phyloP scores from a whole-genome alignment of 30 jellyfish, hydroid and myxozoan genomes.

The Nemopilema nomurai region DNA sequence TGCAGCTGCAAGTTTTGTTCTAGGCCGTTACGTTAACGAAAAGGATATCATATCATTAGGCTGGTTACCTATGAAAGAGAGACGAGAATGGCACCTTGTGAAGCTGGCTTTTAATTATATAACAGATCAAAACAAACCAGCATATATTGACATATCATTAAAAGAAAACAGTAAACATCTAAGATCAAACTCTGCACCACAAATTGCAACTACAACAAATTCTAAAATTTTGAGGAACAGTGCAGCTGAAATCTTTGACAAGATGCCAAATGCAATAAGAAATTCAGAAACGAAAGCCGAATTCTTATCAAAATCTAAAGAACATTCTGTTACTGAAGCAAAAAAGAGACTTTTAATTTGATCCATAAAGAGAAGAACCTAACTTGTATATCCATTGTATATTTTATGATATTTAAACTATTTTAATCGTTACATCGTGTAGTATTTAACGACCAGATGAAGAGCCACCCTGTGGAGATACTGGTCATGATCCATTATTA shows the following conservation, averaged over 20 bases:
- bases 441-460: slow-evolving; percentile 39
- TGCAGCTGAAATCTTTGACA: slow-evolving; percentile 37
- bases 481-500: slow-evolving; percentile 46
- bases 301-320: slow-evolving; percentile 19
- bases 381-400: not conserved
- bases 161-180: slow-evolving; percentile 47
- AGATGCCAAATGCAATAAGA: slow-evolving; percentile 37
- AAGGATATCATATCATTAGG: slow-evolving; percentile 47
- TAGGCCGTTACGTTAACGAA: slow-evolving; percentile 53
- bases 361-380: slow-evolving; percentile 8
- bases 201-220: slow-evolving; percentile 34
- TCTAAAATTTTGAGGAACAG: slow-evolving; percentile 31
- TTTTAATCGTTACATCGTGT: not conserved
- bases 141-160: slow-evolving; percentile 35
- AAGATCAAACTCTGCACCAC: slow-evolving; percentile 56
- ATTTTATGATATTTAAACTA: not conserved
- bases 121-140: slow-evolving; percentile 44
- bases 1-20: slow-evolving; percentile 66
- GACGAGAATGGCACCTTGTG: slow-evolving; percentile 64
- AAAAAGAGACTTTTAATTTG: slow-evolving; percentile 7
- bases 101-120: slow-evolving; percentile 41
- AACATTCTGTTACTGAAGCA: not conserved
- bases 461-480: slow-evolving; percentile 46
- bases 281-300: slow-evolving; percentile 37
- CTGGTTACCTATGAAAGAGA: slow-evolving; percentile 60